Evolutionary conservation across 2,113 vertebrate genomes (phyloP), one percentile per base, ranked within the genome.

Genomic region (Larimichthys crocea): DNA sequence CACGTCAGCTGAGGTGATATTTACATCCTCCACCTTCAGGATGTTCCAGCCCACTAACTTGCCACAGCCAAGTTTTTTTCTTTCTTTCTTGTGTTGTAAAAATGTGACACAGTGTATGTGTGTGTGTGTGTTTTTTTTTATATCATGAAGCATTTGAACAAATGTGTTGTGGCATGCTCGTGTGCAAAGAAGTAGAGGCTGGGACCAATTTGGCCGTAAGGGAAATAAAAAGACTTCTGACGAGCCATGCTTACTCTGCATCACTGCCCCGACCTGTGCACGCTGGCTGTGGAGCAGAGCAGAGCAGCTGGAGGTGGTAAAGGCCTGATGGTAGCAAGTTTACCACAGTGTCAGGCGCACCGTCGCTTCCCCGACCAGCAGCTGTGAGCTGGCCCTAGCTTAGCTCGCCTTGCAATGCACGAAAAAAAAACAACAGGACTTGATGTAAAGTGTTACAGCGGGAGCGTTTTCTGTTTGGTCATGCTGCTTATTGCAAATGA

Each of bases 401-500:
- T 46, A 29, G 61, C 64, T 57, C n/a, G 17, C 55, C 26, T 49
- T 55, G 14, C 24, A 31, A 3, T 24, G 29, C 68, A n/a, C 11
- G 46, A 61, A 44, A 40, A 17, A 24, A 63, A n/a, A n/a, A 50
- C 24, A n/a, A 50, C 49, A 72, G 60, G 64, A 74, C 74, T 15
- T 70, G 85, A 79, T 59, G 26, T 35, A 61, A 22, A 61, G 59
- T 19, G n/a, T 66, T 66, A 29, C 53, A 64, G 65, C 75, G 31
- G 59, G 79, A 67, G 56, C 70, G 44, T 46, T 73, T 67, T 55
- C 40, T 44, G 80, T 74, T 83, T 76, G 74, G 78, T 80, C 26
- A 57, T 60, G 72, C 62, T 61, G 80, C 85, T 90, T 86, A 91
- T 90, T 90, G 88, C 82, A 85, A 84, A 90, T 70, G 46, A 84